Evolutionary conservation across 2,797 vertebrate species (phyloP).

Genomic region (Scolopax bukidnonensis): DNA sequence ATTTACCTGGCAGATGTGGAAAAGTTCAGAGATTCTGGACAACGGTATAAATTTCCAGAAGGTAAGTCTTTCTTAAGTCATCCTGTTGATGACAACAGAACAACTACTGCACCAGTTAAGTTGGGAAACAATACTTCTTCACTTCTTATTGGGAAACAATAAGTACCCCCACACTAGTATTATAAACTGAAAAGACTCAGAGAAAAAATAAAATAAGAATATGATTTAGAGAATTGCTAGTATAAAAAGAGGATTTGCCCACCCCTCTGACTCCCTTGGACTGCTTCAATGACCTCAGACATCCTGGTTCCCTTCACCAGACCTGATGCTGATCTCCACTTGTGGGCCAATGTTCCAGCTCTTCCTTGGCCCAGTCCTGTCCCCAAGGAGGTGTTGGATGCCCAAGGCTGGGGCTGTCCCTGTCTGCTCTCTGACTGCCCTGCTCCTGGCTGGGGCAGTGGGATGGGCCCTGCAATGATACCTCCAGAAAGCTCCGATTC

Average conservation of each 20-base stretch:
- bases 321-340: neutral
- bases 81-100: neutral
- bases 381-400: neutral
- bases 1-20: neutral
- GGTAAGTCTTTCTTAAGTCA: neutral
- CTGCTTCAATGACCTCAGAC: neutral
- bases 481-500: neutral
- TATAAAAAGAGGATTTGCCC: neutral
- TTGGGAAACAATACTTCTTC: neutral
- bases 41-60: neutral
- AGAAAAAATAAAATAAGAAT: neutral
- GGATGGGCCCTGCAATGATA: neutral
- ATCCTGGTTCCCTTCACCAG: neutral
- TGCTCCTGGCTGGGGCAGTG: neutral
- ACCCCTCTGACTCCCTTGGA: neutral
- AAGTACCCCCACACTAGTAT: neutral
- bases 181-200: neutral
- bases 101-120: neutral
- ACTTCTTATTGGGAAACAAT: neutral
- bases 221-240: neutral
- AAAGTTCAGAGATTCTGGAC: neutral
- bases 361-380: neutral
- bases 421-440: neutral
- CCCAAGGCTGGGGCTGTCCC: neutral
- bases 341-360: neutral